Conservation (phyloP, 2,797 vertebrate species). For the Hylomyscus alleni region DNA sequence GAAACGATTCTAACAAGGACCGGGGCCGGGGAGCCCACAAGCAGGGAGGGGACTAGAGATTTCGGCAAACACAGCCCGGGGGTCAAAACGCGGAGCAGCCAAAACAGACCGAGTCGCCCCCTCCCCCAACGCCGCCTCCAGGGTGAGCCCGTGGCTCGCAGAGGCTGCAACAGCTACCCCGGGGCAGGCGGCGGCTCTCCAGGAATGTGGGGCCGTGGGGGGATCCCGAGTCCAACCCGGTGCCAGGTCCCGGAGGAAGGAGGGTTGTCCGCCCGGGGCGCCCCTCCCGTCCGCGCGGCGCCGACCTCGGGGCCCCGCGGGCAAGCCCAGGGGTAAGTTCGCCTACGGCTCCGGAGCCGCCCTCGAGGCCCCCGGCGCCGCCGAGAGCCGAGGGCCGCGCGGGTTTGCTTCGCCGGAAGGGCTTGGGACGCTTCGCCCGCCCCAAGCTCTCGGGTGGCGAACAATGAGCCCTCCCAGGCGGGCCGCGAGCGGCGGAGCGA, state of each 20-base stretch:
- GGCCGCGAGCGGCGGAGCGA: not conserved
- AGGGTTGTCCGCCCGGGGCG: not conserved
- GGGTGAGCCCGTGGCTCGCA: not conserved
- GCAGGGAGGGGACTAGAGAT: not conserved
- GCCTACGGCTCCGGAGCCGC: not conserved
- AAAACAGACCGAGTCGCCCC: not conserved
- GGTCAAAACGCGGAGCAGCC: constrained; percentile 24
- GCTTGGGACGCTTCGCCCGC: not conserved
- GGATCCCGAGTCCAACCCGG: not conserved
- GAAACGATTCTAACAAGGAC: not conserved
- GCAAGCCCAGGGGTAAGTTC: not conserved
- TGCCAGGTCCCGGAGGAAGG: not conserved
- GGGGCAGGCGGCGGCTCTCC: constrained; percentile 17
- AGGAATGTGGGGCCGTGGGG: not conserved
- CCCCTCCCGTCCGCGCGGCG: constrained; percentile 42
- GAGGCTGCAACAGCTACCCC: constrained; percentile 36
- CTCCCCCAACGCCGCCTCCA: constrained; percentile 40
- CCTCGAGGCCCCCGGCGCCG: not conserved
- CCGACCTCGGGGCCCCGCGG: not conserved
- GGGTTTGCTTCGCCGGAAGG: not conserved
- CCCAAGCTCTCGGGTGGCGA: not conserved
- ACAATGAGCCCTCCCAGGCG: constrained; percentile 77
- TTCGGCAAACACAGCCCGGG: not conserved
- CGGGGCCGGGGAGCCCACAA: not conserved
- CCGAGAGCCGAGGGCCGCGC: not conserved